phyloP scores from a whole-genome alignment of 2,113 vertebrate species.

The Clarias batrachus region DNA sequence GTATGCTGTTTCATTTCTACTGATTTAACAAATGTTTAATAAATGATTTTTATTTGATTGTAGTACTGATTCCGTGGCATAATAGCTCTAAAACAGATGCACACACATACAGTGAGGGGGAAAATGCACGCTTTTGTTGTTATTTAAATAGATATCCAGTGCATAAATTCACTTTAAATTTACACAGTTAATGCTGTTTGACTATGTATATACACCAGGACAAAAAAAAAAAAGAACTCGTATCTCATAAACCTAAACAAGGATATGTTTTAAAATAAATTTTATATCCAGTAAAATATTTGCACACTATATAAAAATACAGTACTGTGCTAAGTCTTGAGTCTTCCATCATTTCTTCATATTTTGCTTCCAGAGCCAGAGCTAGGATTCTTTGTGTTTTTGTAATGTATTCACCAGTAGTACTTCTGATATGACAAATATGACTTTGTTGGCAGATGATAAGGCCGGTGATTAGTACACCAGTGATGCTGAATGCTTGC shows the following conservation, averaged over 20 bases:
- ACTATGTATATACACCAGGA: background rate
- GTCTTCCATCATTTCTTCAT: no score
- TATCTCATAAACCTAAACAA: background rate
- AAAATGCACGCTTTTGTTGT: background rate
- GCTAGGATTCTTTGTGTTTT: no score
- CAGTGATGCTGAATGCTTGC: no score
- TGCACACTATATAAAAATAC: background rate
- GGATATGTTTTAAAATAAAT: background rate
- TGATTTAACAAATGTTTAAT: slow-evolving; percentile 69
- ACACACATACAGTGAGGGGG: background rate
- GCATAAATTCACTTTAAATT: background rate
- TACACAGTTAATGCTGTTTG: background rate
- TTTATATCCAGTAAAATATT: background rate
- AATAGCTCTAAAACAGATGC: background rate
- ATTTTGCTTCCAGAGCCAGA: no score
- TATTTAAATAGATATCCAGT: background rate
- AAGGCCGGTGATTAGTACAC: no score
- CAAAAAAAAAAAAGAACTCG: background rate
- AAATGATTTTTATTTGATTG: slow-evolving; percentile 70
- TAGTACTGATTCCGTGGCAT: background rate
- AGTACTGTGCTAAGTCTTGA: no score
- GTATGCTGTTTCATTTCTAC: slow-evolving; percentile 72
- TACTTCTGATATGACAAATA: no score
- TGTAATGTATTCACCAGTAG: no score
- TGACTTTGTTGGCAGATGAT: no score